These are phyloP conservation scores for Nipponacmea schrenckii DNA, from an alignment of 2,888 invertebrate species.

Conservation along the genomic window DNA sequence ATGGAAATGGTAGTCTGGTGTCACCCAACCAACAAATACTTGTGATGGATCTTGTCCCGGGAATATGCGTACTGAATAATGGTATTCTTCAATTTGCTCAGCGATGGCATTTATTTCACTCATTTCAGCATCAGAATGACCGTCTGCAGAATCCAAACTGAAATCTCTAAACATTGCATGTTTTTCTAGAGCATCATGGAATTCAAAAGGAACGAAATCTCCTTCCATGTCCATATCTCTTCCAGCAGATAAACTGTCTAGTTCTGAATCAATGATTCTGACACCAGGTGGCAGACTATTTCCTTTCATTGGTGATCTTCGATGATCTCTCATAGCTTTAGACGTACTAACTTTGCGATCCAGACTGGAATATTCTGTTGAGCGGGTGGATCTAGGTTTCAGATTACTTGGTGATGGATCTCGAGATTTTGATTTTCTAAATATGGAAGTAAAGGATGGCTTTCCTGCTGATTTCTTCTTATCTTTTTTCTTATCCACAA, in stretches of 20 bases:
- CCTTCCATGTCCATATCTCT: slow-evolving; percentile 30
- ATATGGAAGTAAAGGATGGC: slow-evolving; percentile 85
- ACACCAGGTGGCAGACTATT: slow-evolving; percentile 13
- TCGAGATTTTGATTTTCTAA: slow-evolving; percentile 70
- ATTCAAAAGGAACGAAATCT: slow-evolving; percentile 59
- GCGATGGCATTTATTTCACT: slow-evolving; percentile 63
- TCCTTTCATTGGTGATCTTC: slow-evolving; percentile 29
- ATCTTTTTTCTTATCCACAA: slow-evolving; percentile 35
- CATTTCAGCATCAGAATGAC: slow-evolving; percentile 58
- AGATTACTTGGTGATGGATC: slow-evolving; percentile 56
- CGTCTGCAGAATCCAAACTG: slow-evolving; percentile 56
- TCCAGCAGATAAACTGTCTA: slow-evolving; percentile 31
- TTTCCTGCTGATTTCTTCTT: slow-evolving; percentile 68
- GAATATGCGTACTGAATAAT: slow-evolving; percentile 86
- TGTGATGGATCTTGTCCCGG: slow-evolving; percentile 95
- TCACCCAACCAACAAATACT: slow-evolving; percentile 99
- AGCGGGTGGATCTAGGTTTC: slow-evolving; percentile 40
- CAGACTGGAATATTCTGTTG: slow-evolving; percentile 55
- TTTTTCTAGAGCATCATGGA: slow-evolving; percentile 55
- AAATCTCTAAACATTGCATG: slow-evolving; percentile 41
- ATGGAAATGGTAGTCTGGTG: slow-evolving; percentile 83
- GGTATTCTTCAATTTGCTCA: slow-evolving; percentile 90
- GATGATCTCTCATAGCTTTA: slow-evolving; percentile 17
- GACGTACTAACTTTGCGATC: slow-evolving; percentile 43
- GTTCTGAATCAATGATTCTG: slow-evolving; percentile 27